Conservation (phyloP, 2,888 invertebrate genomes). For the Zeuzera pyrina region DNA sequence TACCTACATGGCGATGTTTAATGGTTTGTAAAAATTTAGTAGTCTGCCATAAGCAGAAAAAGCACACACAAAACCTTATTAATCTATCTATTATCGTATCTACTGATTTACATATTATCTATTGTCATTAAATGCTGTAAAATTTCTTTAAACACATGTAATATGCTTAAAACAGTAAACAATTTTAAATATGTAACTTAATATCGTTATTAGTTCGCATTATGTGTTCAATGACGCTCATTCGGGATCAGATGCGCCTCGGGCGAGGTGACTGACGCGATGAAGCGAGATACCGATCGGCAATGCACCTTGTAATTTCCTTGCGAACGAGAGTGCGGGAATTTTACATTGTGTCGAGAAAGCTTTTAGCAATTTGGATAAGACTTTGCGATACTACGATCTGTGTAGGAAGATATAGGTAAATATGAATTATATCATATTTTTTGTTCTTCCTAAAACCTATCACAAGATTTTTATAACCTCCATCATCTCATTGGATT, state of each 20-base stretch:
- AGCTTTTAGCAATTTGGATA: neutral
- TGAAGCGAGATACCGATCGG: conserved; percentile 51
- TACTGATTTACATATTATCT: no score
- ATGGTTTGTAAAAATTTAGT: no score
- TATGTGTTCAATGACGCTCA: conserved; percentile 44
- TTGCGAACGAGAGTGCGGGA: conserved; percentile 24
- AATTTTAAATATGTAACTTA: conserved; percentile 37
- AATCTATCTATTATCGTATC: no score
- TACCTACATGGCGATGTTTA: conserved; percentile 22
- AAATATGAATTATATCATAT: no score
- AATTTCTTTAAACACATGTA: no score
- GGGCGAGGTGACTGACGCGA: conserved; percentile 53
- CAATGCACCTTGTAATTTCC: conserved; percentile 46
- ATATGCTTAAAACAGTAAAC: no score
- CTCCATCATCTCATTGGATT: conserved; percentile 22
- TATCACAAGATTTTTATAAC: neutral
- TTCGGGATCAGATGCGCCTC: conserved; percentile 47
- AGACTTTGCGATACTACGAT: neutral
- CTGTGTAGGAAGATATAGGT: no score
- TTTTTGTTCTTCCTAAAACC: neutral
- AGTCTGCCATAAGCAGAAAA: no score
- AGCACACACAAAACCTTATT: no score
- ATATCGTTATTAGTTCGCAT: conserved; percentile 47
- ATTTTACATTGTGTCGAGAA: conserved; percentile 5
- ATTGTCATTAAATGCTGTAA: no score